Base-by-base conservation (phyloP, 2,113 vertebrate genomes). In the Oryzias javanicus region DNA sequence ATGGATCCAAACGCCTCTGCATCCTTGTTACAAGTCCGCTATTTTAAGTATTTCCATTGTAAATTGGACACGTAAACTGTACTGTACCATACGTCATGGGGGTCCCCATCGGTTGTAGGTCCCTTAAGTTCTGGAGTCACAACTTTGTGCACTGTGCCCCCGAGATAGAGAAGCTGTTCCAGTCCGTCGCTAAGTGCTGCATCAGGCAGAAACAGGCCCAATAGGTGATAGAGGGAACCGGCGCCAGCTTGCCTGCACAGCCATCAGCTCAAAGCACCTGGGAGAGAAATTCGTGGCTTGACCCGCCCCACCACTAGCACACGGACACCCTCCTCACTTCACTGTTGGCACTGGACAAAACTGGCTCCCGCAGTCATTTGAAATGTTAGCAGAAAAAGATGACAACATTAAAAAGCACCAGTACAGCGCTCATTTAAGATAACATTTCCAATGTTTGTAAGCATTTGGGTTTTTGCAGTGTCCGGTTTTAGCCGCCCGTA, bases 171-270 rank as follows among this genome's bases (percentile, higher is more conserved):
- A 99, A 99, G 90, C 87, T 99, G 91, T 99, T 99, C 93, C 97
- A 99, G 90, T 99, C 97, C 0, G 97, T 99, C 12, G 97, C 97
- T 55, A 97, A 99, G 90, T 99, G 97, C 91, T 99, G 97, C 84
- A 99, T 99, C 97, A 97, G 97, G 71, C 97, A 98, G 90, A 99
- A 99, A 73, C 97, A 99, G 79, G 97, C 97, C 76, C 97, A 99
- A 90, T 97, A 99, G 89, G 97, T 99, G 47, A 99, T 99, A 97
- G 97, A 99, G 89, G 97, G 97, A 76, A 98, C 97, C 2, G 94
- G 96, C 83, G 95, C 97, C 92, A 99, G 96, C 90, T 99, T 98
- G 88, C 83, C 68, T 80, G 80, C 66, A 41, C 70, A 68, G 80
- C 81, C 71, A 50, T 54, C 82, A 72, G 73, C 85, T 86, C 65